Conservation (phyloP, 1,140 invertebrate species). For the Temnothorax longispinosus region DNA sequence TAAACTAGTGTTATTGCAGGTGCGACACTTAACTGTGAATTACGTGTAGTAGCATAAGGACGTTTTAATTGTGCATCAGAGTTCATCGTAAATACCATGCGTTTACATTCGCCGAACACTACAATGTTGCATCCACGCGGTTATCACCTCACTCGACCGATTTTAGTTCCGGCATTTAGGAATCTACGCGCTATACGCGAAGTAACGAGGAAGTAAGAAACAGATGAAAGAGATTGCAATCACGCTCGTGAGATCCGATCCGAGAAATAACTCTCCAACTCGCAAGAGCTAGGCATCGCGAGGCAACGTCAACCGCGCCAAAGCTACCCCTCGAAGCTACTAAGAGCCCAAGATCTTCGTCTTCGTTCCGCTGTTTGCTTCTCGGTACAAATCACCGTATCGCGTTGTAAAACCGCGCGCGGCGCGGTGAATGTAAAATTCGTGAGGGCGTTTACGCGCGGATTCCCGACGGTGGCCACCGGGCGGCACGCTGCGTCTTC, state of each 20-base stretch:
- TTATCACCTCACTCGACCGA: neutral
- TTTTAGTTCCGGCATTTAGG: constrained; percentile 15
- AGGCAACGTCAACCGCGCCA: constrained; percentile 30
- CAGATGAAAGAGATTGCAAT: constrained; percentile 39
- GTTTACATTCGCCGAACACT: neutral
- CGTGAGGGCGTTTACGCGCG: constrained; percentile 15
- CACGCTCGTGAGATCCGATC: constrained; percentile 23
- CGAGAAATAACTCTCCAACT: constrained; percentile 25
- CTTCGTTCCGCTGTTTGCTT: constrained; percentile 44
- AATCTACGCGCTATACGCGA: neutral
- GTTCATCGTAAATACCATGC: neutral
- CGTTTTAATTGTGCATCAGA: neutral
- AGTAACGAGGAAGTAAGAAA: neutral
- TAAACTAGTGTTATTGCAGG: neutral
- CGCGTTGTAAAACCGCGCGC: constrained; percentile 12
- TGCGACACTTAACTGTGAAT: neutral
- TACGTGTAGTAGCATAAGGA: neutral
- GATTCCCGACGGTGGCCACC: neutral
- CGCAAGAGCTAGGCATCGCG: neutral
- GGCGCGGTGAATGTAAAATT: constrained; percentile 26
- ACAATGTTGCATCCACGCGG: neutral
- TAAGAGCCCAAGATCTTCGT: neutral
- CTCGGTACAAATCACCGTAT: neutral
- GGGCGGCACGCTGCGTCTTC: constrained; percentile 53
- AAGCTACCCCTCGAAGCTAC: neutral